Base-by-base conservation (phyloP, 2,797 vertebrate species). In the Oceanodroma leucorhoa region DNA sequence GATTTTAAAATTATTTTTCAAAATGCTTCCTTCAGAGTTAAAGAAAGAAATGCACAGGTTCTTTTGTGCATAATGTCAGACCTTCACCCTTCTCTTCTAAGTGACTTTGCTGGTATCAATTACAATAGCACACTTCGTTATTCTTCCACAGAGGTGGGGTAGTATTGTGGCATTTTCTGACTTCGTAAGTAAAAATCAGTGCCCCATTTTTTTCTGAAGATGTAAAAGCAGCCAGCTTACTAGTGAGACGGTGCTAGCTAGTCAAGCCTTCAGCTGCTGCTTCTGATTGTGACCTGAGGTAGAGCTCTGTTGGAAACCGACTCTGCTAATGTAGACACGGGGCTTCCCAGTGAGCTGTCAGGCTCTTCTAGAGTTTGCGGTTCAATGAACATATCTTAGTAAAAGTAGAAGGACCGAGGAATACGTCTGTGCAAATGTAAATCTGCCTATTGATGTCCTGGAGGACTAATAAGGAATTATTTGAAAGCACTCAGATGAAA, bases 281-380 rank as follows among this genome's bases (percentile, higher is more conserved):
- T 46, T 57, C 46, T 54, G 10, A 10, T 23, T 80, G 26, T 17
- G 36, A 55, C 61, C n/a, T 75, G n/a, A 48, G 20, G 11, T 8
- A 70, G 38, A 51, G 51, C 34, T 88, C 30, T 3, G 3, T 29
- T 1, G 2, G 53, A 75, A 85, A 40, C 1, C 2, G 40, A 23
- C 30, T 70, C 75, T 15, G 32, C 40, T 48, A 4, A 26, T 4
- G 2, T 38, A 29, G 51, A 30, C n/a, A 12, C 0, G 0, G 27
- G 14, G 7, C 23, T 72, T 90, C 32, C 24, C 40, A 43, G 18
- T 60, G 40, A 66, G 29, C 22, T 83, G 48, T 57, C 41, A 57
- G 22, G 7, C 17, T 77, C 16, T 64, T 38, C 10, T 43, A 4
- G 36, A 90, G 24, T 89, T 53, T 65, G 58, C 46, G 3, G 17